Evolutionary conservation across 2,797 vertebrate species (phyloP).

Genomic region (Sebastes variabilis): DNA sequence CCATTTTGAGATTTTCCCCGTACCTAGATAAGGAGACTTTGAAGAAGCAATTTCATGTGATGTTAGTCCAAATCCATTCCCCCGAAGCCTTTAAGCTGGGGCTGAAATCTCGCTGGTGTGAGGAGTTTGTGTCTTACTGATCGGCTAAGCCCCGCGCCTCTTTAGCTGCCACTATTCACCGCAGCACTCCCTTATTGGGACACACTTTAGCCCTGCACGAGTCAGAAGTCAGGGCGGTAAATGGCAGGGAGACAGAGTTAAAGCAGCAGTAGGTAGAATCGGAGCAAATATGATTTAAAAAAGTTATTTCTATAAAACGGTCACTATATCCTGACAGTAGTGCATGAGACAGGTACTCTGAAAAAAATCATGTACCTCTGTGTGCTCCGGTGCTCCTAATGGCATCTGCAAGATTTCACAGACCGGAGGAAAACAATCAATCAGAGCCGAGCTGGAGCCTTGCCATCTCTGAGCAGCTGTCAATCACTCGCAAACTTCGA

Average conservation of each 20-base stretch:
- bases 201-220: constrained; percentile 27
- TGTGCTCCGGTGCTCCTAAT: not conserved
- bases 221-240: constrained; percentile 36
- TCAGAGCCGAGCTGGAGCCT: no score
- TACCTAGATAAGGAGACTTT: constrained; percentile 80
- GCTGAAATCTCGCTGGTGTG: constrained; percentile 75
- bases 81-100: constrained; percentile 74
- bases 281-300: not conserved
- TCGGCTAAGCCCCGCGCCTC: constrained; percentile 63
- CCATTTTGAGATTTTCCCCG: constrained; percentile 71
- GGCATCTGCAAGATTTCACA: no score
- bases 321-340: not conserved
- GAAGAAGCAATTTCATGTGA: constrained; percentile 84
- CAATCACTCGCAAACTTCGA: no score
- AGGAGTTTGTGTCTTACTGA: constrained; percentile 77
- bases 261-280: not conserved
- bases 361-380: not conserved
- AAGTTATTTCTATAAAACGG: no score
- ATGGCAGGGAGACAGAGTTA: constrained; percentile 9
- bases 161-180: constrained; percentile 57
- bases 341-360: not conserved
- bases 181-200: constrained; percentile 42
- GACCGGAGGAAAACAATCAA: no score
- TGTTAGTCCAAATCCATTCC: constrained; percentile 81
- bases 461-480: no score